phyloP scores from a whole-genome alignment of 2,888 invertebrate genomes.

The Drepana falcataria region DNA sequence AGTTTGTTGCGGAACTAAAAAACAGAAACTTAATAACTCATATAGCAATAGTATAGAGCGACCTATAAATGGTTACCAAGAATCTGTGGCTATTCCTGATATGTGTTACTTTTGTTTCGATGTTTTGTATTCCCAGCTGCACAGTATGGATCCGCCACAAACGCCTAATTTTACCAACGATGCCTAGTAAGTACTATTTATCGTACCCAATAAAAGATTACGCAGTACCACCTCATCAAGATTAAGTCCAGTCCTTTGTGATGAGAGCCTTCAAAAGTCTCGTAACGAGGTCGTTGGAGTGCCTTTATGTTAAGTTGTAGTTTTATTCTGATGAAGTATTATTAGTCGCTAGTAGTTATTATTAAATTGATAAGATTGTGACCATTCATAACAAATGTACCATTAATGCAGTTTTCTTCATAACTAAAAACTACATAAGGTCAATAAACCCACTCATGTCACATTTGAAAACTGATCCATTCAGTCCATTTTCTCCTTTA shows the following conservation, averaged over 20 bases:
- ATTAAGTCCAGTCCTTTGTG: constrained; percentile 30
- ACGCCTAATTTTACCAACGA: constrained; percentile 96
- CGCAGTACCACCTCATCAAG: constrained; percentile 1
- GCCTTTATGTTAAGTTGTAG: too few relatives aligned
- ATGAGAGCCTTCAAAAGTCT: constrained; percentile 30
- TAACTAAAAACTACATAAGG: neutral
- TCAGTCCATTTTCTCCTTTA: neutral
- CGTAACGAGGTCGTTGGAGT: constrained; percentile 37
- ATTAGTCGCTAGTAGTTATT: too few relatives aligned
- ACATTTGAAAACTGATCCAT: neutral
- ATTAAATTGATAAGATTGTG: neutral
- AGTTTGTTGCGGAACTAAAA: constrained; percentile 94
- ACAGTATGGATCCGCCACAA: constrained; percentile 94
- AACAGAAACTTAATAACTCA: constrained; percentile 90
- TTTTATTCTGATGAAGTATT: too few relatives aligned
- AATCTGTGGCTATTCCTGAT: constrained; percentile 89
- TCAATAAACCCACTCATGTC: constrained; percentile 1
- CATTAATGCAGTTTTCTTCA: constrained; percentile 7
- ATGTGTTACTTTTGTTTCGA: constrained; percentile 99
- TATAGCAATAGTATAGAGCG: constrained; percentile 79
- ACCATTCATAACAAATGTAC: constrained; percentile 9
- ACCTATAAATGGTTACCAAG: constrained; percentile 74
- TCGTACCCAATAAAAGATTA: neutral
- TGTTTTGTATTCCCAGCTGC: constrained; percentile 95
- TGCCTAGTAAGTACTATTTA: constrained; percentile 87